A percentile compares a stretch with the other conserved stretches of the same genome.
These are phyloP conservation scores for Malthinus seriepunctatus DNA, from an alignment of 2,888 invertebrate species.

Conservation along the genomic window DNA sequence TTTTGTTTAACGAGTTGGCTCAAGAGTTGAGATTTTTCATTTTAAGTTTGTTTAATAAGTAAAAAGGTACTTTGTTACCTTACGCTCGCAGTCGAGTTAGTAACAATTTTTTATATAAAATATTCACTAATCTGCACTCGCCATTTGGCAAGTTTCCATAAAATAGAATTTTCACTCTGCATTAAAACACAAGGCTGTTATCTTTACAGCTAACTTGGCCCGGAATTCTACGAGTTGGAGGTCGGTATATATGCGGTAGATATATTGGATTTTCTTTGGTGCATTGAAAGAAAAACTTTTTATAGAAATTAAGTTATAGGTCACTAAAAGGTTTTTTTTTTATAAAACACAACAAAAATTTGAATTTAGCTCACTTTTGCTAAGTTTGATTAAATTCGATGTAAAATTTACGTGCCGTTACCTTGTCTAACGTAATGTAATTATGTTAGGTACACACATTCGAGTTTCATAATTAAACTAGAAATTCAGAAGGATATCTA, in stretches of 20 bases:
- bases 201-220: constrained; percentile 22
- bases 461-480: too few relatives aligned
- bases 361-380: too few relatives aligned
- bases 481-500: too few relatives aligned
- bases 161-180: constrained; percentile 17
- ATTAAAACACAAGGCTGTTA: constrained; percentile 16
- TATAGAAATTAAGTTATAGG: constrained; percentile 23
- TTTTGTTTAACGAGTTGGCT: too few relatives aligned
- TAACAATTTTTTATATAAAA: constrained; percentile 8
- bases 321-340: neutral
- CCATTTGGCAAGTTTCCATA: constrained; percentile 28
- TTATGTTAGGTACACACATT: too few relatives aligned
- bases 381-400: too few relatives aligned
- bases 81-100: neutral
- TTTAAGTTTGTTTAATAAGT: too few relatives aligned
- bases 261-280: constrained; percentile 22
- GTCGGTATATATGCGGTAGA: constrained; percentile 26
- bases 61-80: neutral
- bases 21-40: too few relatives aligned
- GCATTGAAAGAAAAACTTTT: constrained; percentile 29
- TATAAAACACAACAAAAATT: neutral
- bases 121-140: constrained; percentile 16
- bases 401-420: too few relatives aligned
- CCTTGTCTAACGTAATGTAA: too few relatives aligned
- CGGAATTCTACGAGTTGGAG: constrained; percentile 22